phyloP scores from a whole-genome alignment of 2,113 vertebrate species.

The Cavia porcellus region DNA sequence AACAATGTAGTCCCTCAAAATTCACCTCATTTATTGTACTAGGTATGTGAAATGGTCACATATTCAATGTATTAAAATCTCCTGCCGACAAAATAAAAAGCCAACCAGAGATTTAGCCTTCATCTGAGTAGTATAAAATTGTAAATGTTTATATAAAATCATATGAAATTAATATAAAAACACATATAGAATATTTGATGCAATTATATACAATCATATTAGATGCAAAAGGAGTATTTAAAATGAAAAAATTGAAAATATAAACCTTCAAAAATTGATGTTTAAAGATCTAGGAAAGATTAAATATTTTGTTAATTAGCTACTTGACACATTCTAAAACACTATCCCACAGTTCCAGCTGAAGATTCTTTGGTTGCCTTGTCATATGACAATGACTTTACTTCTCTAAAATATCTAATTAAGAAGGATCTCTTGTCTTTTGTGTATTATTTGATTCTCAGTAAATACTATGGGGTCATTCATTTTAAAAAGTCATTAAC shows the following conservation, averaged over 20 bases:
- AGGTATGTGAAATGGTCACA: constrained; percentile 36
- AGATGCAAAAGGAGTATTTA: neutral
- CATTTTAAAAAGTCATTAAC: constrained; percentile 24
- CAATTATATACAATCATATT: neutral
- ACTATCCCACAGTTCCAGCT: neutral
- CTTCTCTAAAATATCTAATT: constrained; percentile 5
- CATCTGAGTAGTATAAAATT: constrained; percentile 28
- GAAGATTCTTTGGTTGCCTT: constrained; percentile 5
- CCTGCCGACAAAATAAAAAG: constrained; percentile 29
- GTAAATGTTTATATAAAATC: neutral
- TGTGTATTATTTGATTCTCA: constrained; percentile 7
- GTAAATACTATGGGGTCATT: constrained; percentile 33
- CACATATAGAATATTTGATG: neutral
- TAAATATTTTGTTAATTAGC: constrained; percentile 36
- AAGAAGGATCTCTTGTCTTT: constrained; percentile 36
- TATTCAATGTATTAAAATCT: constrained; percentile 50
- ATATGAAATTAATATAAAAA: neutral
- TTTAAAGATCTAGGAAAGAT: neutral
- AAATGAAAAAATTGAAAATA: constrained; percentile 25
- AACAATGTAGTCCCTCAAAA: constrained; percentile 42
- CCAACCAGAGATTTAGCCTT: neutral
- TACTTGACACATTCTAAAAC: neutral
- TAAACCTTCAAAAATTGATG: neutral
- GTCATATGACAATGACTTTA: neutral
- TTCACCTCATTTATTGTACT: constrained; percentile 60